A percentile compares a stretch with the other conserved stretches of the same genome.
phyloP scores from a whole-genome alignment of 2,888 invertebrate species.

The Palloptera scutellata region DNA sequence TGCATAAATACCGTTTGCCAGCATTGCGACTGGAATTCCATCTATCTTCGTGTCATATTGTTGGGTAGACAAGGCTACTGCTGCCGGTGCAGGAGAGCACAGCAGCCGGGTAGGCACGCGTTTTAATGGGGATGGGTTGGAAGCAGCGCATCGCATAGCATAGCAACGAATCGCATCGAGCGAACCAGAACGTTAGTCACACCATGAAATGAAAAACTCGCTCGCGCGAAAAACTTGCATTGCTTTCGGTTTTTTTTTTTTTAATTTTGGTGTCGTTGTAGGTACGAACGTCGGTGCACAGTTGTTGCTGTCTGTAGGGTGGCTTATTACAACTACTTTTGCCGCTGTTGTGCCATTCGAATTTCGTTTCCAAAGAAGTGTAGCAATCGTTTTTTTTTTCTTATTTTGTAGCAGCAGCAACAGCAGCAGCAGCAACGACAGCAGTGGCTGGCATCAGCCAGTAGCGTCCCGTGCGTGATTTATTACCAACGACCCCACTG shows the following conservation, averaged over 20 bases:
- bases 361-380: constrained; percentile 19
- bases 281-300: background rate
- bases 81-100: background rate
- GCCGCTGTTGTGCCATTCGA: constrained; percentile 14
- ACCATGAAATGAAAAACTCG: constrained; percentile 19
- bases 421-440: no score
- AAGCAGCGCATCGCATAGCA: background rate
- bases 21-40: constrained; percentile 39
- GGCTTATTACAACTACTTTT: background rate
- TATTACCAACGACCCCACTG: constrained; percentile 41
- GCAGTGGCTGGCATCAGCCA: constrained; percentile 26
- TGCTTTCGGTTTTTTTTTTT: constrained; percentile 20
- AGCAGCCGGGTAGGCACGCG: background rate
- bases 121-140: background rate
- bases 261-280: no score
- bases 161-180: background rate
- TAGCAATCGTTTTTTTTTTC: constrained; percentile 39
- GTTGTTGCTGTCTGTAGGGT: background rate
- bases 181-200: constrained; percentile 15
- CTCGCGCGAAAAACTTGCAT: constrained; percentile 28
- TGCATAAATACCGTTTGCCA: constrained; percentile 40
- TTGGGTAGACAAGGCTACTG: constrained; percentile 9
- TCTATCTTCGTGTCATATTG: constrained; percentile 42
- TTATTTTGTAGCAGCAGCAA: constrained; percentile 34
- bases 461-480: constrained; percentile 43